Conservation (phyloP, 2,113 vertebrate genomes). For the Carlito syrichta region DNA sequence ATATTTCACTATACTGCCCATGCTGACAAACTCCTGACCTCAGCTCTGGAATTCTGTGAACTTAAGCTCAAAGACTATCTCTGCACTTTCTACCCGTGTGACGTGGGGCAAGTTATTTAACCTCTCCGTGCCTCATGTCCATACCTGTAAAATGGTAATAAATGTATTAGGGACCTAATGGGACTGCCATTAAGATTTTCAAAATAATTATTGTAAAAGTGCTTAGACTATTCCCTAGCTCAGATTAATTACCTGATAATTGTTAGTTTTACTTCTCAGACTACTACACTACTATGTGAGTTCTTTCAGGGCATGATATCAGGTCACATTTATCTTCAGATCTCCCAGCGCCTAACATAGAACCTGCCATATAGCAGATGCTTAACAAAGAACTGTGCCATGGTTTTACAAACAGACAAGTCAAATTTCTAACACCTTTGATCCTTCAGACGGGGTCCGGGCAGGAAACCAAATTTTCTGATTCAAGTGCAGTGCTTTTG, state of each 20-base stretch:
- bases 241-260: neutral
- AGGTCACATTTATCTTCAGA: neutral
- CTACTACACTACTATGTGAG: neutral
- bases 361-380: neutral
- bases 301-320: neutral
- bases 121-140: neutral
- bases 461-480: neutral
- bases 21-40: too few species aligned
- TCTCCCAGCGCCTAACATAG: neutral
- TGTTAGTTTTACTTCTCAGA: neutral
- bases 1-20: too few species aligned
- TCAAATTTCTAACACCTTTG: neutral
- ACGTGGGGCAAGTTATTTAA: neutral
- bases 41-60: neutral
- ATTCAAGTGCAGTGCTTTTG: neutral
- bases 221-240: neutral
- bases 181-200: neutral
- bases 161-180: neutral
- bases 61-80: neutral
- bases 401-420: neutral
- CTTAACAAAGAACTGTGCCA: neutral
- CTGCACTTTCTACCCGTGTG: neutral
- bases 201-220: neutral
- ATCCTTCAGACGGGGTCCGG: neutral
- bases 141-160: neutral